A percentile compares a stretch with the other conserved stretches of the same genome.
These are phyloP conservation scores for Phyllostomus discolor DNA, from an alignment of 2,113 vertebrate genomes.

Conservation along the genomic window DNA sequence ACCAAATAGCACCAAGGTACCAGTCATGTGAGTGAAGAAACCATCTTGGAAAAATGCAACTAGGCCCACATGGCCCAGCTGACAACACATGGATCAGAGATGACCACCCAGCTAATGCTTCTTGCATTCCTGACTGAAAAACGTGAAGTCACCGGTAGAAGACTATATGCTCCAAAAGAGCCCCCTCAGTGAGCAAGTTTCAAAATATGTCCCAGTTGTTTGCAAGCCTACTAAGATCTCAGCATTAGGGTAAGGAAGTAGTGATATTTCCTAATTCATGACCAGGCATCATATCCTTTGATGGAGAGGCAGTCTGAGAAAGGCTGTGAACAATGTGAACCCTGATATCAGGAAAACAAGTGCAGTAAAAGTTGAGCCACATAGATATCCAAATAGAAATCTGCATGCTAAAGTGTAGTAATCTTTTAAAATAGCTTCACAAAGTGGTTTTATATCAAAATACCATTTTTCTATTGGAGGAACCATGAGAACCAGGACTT, in stretches of 20 bases:
- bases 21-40: not conserved
- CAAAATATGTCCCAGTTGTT: not conserved
- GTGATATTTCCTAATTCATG: not conserved
- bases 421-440: not conserved
- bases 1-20: not conserved
- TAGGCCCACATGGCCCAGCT: not conserved
- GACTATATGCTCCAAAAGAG: not conserved
- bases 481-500: not conserved
- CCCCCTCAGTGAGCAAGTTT: not conserved
- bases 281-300: not conserved
- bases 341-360: not conserved
- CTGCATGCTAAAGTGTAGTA: not conserved
- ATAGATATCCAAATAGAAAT: not conserved
- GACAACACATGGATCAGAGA: not conserved
- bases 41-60: not conserved
- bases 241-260: not conserved
- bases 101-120: not conserved
- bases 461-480: not conserved
- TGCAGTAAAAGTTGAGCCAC: not conserved
- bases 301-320: not conserved
- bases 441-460: conserved; percentile 28
- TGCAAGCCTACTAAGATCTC: not conserved
- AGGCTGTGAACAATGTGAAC: not conserved
- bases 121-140: conserved; percentile 9
- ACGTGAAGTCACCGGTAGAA: not conserved